Conservation (phyloP, 2,888 invertebrate species). For the Andrena dorsata region DNA sequence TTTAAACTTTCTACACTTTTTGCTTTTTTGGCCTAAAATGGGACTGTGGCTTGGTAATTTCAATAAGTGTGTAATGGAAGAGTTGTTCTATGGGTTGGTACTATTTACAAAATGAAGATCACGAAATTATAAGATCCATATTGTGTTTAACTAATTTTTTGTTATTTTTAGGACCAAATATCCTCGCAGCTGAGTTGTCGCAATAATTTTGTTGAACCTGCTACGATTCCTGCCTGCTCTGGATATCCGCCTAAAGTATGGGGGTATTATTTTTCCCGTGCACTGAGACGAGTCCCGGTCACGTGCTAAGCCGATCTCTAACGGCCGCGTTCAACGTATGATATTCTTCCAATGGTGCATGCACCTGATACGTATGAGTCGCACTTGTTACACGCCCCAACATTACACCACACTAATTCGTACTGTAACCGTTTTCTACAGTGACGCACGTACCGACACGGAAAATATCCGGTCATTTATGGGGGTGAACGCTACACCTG, state of each 20-base stretch:
- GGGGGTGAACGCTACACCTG: conserved; percentile 73
- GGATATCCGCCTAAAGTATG: background rate
- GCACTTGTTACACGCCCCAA: conserved; percentile 77
- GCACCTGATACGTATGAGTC: conserved; percentile 77
- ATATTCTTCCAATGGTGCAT: conserved; percentile 50
- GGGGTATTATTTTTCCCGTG: conserved; percentile 27
- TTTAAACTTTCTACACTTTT: too few species aligned
- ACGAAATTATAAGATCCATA: background rate
- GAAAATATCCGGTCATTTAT: conserved; percentile 77
- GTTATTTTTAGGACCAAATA: background rate
- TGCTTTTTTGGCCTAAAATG: too few species aligned
- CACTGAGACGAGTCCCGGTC: conserved; percentile 58
- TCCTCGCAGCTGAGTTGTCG: background rate
- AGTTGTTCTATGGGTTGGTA: too few species aligned
- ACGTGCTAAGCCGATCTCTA: conserved; percentile 69
- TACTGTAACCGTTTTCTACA: conserved; percentile 69
- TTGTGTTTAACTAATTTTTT: too few species aligned
- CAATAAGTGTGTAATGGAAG: too few species aligned
- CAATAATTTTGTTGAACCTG: background rate
- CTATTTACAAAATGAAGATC: too few species aligned
- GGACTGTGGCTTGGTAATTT: too few species aligned
- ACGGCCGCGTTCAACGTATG: conserved; percentile 64
- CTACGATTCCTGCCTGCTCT: conserved; percentile 16
- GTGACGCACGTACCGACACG: conserved; percentile 75
- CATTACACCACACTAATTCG: conserved; percentile 75